These are phyloP conservation scores for Phoxinus phoxinus DNA, from an alignment of 2,113 vertebrate genomes.

Conservation along the genomic window DNA sequence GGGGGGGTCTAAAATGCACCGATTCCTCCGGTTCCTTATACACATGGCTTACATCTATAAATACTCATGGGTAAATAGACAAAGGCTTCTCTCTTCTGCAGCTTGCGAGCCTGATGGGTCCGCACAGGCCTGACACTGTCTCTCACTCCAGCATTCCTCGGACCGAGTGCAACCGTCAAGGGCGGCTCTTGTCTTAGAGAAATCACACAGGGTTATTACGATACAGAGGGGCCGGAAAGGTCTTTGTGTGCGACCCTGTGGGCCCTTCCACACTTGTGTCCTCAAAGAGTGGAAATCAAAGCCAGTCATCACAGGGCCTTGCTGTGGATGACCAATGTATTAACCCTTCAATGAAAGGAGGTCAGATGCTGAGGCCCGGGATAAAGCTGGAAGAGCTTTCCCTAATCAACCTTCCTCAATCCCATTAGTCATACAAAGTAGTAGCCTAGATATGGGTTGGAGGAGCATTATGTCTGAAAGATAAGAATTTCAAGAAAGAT, in stretches of 20 bases:
- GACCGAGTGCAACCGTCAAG: conserved; percentile 35
- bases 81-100: conserved; percentile 60
- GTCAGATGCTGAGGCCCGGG: conserved; percentile 8
- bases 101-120: conserved; percentile 42
- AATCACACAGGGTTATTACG: conserved; percentile 25
- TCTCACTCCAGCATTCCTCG: conserved; percentile 52
- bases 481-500: not conserved
- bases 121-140: conserved; percentile 59
- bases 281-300: conserved; percentile 58
- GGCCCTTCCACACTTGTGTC: conserved; percentile 34
- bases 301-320: conserved; percentile 27
- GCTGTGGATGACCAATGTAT: conserved; percentile 26
- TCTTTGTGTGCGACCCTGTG: conserved; percentile 43
- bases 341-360: conserved; percentile 17
- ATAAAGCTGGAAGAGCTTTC: not conserved
- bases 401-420: conserved; percentile 21
- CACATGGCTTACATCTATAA: conserved; percentile 58
- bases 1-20: conserved; percentile 25
- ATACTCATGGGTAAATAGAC: conserved; percentile 53
- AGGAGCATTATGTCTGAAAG: not conserved
- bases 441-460: not conserved
- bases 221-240: conserved; percentile 28
- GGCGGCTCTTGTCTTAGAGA: conserved; percentile 39
- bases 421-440: not conserved
- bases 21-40: conserved; percentile 28